phyloP scores from a whole-genome alignment of 2,888 invertebrate genomes.

The Synanthedon andrenaeformis region DNA sequence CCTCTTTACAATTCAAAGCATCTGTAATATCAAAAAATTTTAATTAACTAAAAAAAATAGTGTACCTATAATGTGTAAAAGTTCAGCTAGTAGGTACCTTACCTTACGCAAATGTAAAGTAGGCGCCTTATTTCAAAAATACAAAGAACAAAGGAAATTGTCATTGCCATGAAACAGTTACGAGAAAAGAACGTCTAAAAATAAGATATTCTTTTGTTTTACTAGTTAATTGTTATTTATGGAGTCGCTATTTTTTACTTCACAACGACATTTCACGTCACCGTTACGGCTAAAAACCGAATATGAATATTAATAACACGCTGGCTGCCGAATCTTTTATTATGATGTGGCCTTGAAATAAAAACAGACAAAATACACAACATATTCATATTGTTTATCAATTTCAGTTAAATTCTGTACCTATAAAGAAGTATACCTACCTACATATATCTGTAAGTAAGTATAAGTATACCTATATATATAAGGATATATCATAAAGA shows the following conservation, averaged over 20 bases:
- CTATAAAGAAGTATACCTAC: no score
- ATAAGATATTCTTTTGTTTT: conserved; percentile 52
- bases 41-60: no score
- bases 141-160: not conserved
- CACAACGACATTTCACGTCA: conserved; percentile 58
- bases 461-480: no score
- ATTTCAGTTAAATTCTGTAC: no score
- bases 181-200: conserved; percentile 17
- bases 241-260: conserved; percentile 50
- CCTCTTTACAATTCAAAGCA: no score
- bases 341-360: not conserved
- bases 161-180: not conserved
- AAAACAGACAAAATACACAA: not conserved
- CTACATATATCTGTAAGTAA: no score
- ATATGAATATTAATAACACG: conserved; percentile 42
- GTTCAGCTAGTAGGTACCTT: no score
- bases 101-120: no score
- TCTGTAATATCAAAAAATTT: no score
- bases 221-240: conserved; percentile 38
- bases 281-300: conserved; percentile 56
- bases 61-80: no score
- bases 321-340: conserved; percentile 8
- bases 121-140: not conserved
- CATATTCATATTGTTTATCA: no score
- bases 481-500: no score